Base-by-base conservation (phyloP, 2,888 invertebrate genomes). In the Stenolophus ochropezus region DNA sequence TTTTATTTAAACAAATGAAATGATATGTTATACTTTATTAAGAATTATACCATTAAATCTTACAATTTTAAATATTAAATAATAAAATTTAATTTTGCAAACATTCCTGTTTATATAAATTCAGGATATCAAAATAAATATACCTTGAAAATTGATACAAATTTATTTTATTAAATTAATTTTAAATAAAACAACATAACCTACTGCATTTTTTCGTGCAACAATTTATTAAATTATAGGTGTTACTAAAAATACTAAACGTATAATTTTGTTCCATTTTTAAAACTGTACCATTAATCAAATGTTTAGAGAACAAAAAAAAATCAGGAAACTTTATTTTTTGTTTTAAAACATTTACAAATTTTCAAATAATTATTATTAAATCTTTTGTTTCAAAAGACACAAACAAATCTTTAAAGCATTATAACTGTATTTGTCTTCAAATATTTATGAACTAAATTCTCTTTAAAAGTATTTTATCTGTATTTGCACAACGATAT, bases 401-500 rank as follows among this genome's bases (percentile, higher is more conserved):
- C 5, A 56, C 18, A 56, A 56, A 20, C 2, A 51, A 51, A 51
- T 18, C 18, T 51, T 11, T 11, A 42, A 1, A 42, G 11, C 11
- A 8, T 42, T 42, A 42, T 42, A 8, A 6, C 11, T 8, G 33
- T 42, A 42, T 42, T 42, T 42, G 33, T 42, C 33, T 42, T 42
- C 23, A 61, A 61, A 61, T 61, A 25, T 61, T 61, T 61, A 61
- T 11, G n/a, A 61, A 61, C 23, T 61, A 61, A 61, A 61, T 61
- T 21, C 25, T 25, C 23, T 23, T 42, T 61, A 61, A 61, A 21
- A 61, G 14, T 16, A 33, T 69, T 27, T 69, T 69, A 69, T 69
- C 65, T 69, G 56, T 69, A 69, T 69, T 69, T 69, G 65, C 33
- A 69, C 16, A 69, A 69, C 65, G 65, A 69, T 69, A 69, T 27